Conservation (phyloP, 2,888 invertebrate species). For the Cistogaster globosa region DNA sequence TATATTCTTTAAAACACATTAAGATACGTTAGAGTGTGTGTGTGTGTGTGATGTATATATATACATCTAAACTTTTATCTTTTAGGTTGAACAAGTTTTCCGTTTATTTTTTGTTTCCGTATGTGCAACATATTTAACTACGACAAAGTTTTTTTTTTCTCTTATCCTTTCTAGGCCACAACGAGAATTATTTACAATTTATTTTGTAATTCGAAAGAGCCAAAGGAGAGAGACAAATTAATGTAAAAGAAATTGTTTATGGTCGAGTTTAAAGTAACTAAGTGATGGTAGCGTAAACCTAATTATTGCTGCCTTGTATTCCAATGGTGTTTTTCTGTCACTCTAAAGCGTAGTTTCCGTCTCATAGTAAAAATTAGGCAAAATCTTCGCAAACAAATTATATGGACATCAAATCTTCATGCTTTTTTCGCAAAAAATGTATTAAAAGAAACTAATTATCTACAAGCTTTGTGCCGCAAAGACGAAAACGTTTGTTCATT, state of each 20-base stretch:
- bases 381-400: constrained; percentile 34
- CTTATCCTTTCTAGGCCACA: background rate
- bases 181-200: constrained; percentile 31
- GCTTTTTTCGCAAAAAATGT: background rate
- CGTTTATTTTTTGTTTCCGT: background rate
- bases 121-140: background rate
- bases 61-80: background rate
- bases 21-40: background rate
- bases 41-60: background rate
- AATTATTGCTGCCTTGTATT: constrained; percentile 51
- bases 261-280: constrained; percentile 48
- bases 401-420: constrained; percentile 6
- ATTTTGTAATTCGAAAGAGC: background rate
- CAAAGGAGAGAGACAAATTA: background rate
- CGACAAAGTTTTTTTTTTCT: background rate
- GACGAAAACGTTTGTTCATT: constrained; percentile 15
- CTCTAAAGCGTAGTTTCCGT: background rate
- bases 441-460: constrained; percentile 6
- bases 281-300: constrained; percentile 54
- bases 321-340: background rate
- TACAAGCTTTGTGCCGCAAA: constrained; percentile 27
- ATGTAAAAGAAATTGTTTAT: constrained; percentile 46
- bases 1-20: background rate
- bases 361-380: constrained; percentile 46
- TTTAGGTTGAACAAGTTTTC: background rate